Evolutionary conservation across 2,888 invertebrate species (phyloP).

Genomic region (Cancer borealis): DNA sequence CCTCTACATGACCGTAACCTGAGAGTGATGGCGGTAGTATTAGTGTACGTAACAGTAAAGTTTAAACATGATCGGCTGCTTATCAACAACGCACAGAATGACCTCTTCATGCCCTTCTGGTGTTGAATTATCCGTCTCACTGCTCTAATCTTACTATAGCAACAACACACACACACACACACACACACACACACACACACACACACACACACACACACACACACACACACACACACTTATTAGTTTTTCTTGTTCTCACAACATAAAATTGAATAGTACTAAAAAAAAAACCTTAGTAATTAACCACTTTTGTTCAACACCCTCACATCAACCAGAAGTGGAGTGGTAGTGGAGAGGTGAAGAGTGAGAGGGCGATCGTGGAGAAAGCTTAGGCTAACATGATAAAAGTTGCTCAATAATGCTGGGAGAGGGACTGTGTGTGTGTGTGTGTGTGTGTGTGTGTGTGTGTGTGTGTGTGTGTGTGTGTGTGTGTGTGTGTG

Average conservation of each 20-base stretch:
- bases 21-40: not conserved
- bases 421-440: not conserved
- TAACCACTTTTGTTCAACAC: not conserved
- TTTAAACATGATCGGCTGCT: too few species aligned
- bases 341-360: not conserved
- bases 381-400: not conserved
- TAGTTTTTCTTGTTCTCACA: too few species aligned
- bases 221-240: too few species aligned
- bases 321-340: not conserved
- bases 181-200: too few species aligned
- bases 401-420: not conserved
- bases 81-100: too few species aligned
- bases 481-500: conserved; percentile 57
- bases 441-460: conserved; percentile 57
- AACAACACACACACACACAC: too few species aligned
- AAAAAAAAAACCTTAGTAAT: not conserved
- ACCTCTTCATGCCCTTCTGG: too few species aligned
- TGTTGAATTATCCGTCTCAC: too few species aligned
- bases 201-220: too few species aligned
- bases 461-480: conserved; percentile 58
- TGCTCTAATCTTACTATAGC: too few species aligned
- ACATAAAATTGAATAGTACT: too few species aligned
- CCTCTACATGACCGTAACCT: not conserved
- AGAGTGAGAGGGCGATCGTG: conserved; percentile 24
- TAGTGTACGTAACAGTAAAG: too few species aligned